Evolutionary conservation across 2,113 vertebrate genomes (phyloP), one percentile per base, ranked within the genome.

Genomic region (Sialia sialis): DNA sequence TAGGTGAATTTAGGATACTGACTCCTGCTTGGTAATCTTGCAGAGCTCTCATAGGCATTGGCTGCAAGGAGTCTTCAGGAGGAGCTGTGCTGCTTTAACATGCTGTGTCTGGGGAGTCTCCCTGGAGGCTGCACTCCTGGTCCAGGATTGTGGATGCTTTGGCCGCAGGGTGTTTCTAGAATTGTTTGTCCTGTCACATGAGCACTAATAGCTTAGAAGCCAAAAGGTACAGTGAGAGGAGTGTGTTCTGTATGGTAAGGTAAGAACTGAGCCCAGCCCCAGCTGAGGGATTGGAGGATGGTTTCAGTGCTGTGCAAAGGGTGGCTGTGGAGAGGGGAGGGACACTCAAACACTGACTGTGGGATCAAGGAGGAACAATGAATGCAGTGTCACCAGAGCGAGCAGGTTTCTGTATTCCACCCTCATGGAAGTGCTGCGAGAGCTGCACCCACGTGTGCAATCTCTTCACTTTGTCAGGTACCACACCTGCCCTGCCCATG

Each of bases 151-250:
- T 30, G 46, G 14, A 27, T 89, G 39, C 55, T 92, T 83, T 11
- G 14, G 51, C 63, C 95, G 55, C 87, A 89, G 66, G 8, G 54
- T 59, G 23, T 44, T 95, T 78, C 23, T 90, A 29, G 46, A 87
- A 55, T 87, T 66, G 29, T 60, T 76, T 84, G 11, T 88, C 36
- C 43, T 18, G 87, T 93, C 27, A 43, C 10, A 2, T 52, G 10
- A 94, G 59, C 83, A 67, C 84, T 92, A 51, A 70, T 79, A 60
- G 80, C 56, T 77, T 68, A 80, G 52, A 80, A 87, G 22, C 51
- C 83, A 79, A 85, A 89, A 90, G 62, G 27, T 38, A 19, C 44
- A 60, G 52, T 39, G 26, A 48, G 38, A 25, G 49, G 20, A 11
- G 7, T 25, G 26, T 41, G 30, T 90, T 80, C 25, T 89, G 8